Percentiles rank a stretch among this genome's conserved stretches.
Conservation (phyloP, 2,797 vertebrate genomes). For the Schizothorax lantsangensis region DNA sequence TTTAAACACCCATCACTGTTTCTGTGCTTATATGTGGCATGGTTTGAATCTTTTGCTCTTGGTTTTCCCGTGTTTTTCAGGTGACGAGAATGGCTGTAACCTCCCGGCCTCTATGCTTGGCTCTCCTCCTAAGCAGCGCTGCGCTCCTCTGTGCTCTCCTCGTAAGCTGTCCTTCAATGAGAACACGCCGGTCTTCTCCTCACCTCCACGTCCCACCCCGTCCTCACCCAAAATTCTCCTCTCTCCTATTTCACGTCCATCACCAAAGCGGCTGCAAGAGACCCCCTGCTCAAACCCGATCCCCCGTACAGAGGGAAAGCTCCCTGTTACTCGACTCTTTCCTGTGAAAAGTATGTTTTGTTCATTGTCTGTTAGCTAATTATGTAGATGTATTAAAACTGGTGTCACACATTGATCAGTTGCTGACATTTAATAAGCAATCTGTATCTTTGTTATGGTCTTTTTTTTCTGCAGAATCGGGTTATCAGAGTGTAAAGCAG, state of each 20-base stretch:
- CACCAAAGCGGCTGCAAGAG: conserved; percentile 66
- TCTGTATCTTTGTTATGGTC: neutral
- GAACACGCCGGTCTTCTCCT: conserved; percentile 48
- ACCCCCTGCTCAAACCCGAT: conserved; percentile 59
- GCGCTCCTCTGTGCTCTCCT: conserved; percentile 71
- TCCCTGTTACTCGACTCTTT: conserved; percentile 70
- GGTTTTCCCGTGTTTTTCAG: conserved; percentile 66
- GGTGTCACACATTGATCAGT: neutral
- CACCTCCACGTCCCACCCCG: neutral
- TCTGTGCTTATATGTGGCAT: neutral
- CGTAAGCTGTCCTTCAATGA: conserved; percentile 79
- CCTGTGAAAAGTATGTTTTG: conserved; percentile 80
- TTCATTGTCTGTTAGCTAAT: neutral
- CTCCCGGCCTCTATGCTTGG: conserved; percentile 70
- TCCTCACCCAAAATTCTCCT: neutral
- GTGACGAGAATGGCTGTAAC: conserved; percentile 91
- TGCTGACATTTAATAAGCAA: neutral
- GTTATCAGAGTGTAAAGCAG: conserved; percentile 86
- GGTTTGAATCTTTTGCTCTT: neutral
- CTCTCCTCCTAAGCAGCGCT: conserved; percentile 87
- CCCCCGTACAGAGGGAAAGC: conserved; percentile 11
- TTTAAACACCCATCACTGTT: neutral
- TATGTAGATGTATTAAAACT: neutral
- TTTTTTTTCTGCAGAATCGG: conserved; percentile 73
- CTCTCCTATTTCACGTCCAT: neutral